A percentile compares a stretch with the other conserved stretches of the same genome.
phyloP scores from a whole-genome alignment of 2,888 invertebrate species.

The Crocallis elinguaria region DNA sequence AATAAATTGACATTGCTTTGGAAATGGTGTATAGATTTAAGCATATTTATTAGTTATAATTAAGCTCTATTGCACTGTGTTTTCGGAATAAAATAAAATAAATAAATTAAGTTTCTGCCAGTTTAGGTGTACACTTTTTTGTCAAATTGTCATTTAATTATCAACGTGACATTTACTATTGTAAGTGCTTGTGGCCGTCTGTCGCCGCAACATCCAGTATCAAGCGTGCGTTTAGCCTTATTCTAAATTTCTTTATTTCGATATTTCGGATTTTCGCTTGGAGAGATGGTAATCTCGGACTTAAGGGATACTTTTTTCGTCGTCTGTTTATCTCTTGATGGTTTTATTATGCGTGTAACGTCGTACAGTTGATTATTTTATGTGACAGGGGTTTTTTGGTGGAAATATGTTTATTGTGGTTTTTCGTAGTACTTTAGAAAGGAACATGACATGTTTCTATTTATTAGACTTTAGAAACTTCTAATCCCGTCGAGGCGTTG shows the following conservation, averaged over 20 bases:
- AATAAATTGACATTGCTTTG: no score
- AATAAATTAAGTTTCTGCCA: no score
- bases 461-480: not conserved
- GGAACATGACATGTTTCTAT: not conserved
- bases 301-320: constrained; percentile 29
- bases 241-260: constrained; percentile 1
- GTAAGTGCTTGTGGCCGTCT: not conserved
- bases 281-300: constrained; percentile 45
- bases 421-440: not conserved
- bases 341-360: constrained; percentile 39
- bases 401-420: not conserved
- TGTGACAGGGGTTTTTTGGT: not conserved
- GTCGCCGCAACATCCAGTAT: not conserved
- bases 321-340: constrained; percentile 44
- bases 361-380: constrained; percentile 23
- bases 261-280: constrained; percentile 27
- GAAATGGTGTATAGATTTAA: no score
- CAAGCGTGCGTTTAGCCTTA: not conserved
- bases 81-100: no score
- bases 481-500: no score
- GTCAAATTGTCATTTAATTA: no score
- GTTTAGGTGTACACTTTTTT: no score
- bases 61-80: no score
- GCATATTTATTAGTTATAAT: no score
- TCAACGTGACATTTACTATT: not conserved